phyloP scores from a whole-genome alignment of 2,888 invertebrate genomes.

The Phragmatobia fuliginosa region DNA sequence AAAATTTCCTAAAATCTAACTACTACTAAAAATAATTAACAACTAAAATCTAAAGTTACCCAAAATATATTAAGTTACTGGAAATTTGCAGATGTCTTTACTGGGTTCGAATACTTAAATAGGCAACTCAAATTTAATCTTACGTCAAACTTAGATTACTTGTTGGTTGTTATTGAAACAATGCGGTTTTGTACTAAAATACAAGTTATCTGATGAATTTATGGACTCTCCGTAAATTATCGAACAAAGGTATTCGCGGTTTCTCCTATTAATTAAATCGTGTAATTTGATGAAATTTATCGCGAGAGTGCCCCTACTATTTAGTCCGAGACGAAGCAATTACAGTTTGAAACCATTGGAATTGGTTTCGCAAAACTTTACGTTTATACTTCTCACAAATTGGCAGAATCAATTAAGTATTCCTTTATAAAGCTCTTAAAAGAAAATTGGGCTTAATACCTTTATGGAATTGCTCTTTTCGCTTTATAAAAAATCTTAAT shows the following conservation, averaged over 20 bases:
- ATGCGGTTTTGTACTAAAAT: conserved; percentile 41
- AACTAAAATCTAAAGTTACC: background rate
- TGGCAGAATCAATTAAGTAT: conserved; percentile 26
- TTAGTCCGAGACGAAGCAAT: conserved; percentile 35
- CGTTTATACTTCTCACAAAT: conserved; percentile 30
- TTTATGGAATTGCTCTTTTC: conserved; percentile 13
- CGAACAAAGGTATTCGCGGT: conserved; percentile 58
- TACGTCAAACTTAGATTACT: conserved; percentile 28
- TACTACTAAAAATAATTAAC: background rate
- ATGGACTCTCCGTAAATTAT: conserved; percentile 57
- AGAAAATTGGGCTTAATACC: conserved; percentile 16
- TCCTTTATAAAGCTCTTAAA: conserved; percentile 25
- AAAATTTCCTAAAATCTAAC: no score
- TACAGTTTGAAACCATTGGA: conserved; percentile 41
- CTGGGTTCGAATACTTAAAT: conserved; percentile 2
- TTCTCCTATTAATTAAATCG: conserved; percentile 58
- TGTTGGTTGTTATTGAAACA: conserved; percentile 39
- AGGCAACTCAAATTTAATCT: conserved; percentile 8
- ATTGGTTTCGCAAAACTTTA: conserved; percentile 37
- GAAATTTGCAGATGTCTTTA: conserved; percentile 6
- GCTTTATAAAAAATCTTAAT: background rate
- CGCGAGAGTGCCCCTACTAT: conserved; percentile 32
- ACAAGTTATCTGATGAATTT: conserved; percentile 59
- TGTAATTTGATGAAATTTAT: conserved; percentile 53
- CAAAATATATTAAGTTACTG: background rate